Base-by-base conservation (phyloP, 2,797 vertebrate species). In the Cynodonichthys magdalenae region DNA sequence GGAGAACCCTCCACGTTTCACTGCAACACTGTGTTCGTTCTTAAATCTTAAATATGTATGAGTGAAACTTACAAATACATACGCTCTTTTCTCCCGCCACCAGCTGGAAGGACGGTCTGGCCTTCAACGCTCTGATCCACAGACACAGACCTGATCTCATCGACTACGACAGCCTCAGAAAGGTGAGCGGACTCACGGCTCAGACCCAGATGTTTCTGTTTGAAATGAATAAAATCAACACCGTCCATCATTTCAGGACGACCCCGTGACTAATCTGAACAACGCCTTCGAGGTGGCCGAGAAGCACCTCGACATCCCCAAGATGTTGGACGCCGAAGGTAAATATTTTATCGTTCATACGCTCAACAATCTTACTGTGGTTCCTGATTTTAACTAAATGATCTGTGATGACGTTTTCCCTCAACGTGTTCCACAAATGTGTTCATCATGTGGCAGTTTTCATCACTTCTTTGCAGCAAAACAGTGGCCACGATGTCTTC, bases 241-340 rank as follows among this genome's bases (percentile, higher is more conserved):
- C 0, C 34, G 75, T 24, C 63, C 28, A 63, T 52, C 74, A 54
- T 11, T 20, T 17, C 51, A 98, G 97, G 97, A 98, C 0, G 97
- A 98, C 71, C 94, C 97, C 0, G 92, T 98, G 65, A 96, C 94
- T 48, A 98, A 98, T 29, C 94, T 98, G 78, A 98, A 98, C 92
- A 98, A 97, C 3, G 97, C 97, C 82, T 98, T 98, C 2, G 96
- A 98, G 80, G 97, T 98, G 79, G 97, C 97, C 0, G 97, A 98
- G 91, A 96, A 96, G 70, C 96, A 96, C 85, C 92, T 98, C 46
- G 97, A 98, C 83, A 98, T 98, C 64, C 97, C 97, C 73, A 98
- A 98, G 87, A 98, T 98, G 97, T 63, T 98, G 92, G 97, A 98
- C 0, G 96, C 96, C 2, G 97, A 98, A 91, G 97, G 97, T 98